Base-by-base conservation (phyloP, 1,140 invertebrate genomes). In the Nymphalis io region DNA sequence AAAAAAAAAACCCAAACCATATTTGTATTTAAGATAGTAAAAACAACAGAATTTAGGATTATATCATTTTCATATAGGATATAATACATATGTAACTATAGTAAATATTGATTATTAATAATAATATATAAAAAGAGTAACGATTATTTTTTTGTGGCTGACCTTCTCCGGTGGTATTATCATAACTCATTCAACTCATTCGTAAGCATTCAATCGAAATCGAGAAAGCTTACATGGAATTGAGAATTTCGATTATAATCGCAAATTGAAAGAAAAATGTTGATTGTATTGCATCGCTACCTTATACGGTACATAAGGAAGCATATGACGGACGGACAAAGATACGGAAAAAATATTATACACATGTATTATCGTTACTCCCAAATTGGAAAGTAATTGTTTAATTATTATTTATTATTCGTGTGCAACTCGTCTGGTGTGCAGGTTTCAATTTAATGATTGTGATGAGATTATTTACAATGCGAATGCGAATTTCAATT, bases 321-420 rank as follows among this genome's bases (percentile, higher is more conserved):
- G 6, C 44, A 48, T 33, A 33, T 4, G 27, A 33, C 27, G n/a
- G 6, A 48, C 44, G 44, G 44, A 48, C 15, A 48, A 18, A 48
- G 16, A 48, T n/a, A 48, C 15, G 6, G 8, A 15, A n/a, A n/a
- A 3, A 57, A 57, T 57, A 33, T 8, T 8, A 4, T 1, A 33
- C 27, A 33, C 10, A 8, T 8, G 10, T 33, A 33, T 33, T 8
- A 33, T 3, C 27, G 27, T 8, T 57, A 13, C 23, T 12, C 21
- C 21, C 53, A 57, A 11, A 57, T 27, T 23, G 12, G 21, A 27
- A 57, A 57, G 27, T 57, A 27, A 27, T 57, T 57, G 27, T 15
- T n/a, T 0, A 48, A 33, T 33, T 6, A 33, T 33, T 6, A 33
- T 3, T 33, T 6, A 33, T 33, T 8, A 33, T 33, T 33, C 27